These are phyloP conservation scores for Phasianus colchicus DNA, from an alignment of 2,113 vertebrate species.

Conservation along the genomic window DNA sequence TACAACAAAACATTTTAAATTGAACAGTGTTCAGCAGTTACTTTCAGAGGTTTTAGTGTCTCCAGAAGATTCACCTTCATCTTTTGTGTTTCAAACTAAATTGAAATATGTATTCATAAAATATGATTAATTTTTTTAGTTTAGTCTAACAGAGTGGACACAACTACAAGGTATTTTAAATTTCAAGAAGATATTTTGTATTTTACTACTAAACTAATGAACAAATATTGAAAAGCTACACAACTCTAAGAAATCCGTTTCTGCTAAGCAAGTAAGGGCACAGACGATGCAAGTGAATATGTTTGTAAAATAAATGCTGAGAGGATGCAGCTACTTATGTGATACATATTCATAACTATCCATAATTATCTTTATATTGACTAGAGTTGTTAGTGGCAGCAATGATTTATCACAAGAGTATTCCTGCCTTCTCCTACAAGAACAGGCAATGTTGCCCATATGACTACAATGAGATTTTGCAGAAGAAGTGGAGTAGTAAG, in stretches of 20 bases:
- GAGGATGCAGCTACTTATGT: background rate
- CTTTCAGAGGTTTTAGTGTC: background rate
- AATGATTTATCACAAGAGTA: background rate
- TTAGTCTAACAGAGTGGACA: background rate
- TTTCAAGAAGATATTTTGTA: background rate
- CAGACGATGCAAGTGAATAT: background rate
- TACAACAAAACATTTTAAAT: background rate
- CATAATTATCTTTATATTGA: background rate
- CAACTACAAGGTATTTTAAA: background rate
- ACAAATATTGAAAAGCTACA: background rate
- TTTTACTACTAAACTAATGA: background rate
- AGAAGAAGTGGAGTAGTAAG: background rate
- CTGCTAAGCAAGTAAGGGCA: background rate
- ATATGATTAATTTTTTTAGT: background rate
- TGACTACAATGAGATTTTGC: background rate
- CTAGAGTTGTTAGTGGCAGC: background rate
- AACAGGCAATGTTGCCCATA: background rate
- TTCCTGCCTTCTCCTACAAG: background rate
- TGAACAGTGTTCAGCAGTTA: background rate
- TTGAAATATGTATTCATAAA: background rate
- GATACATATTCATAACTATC: background rate
- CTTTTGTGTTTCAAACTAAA: background rate
- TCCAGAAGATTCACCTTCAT: background rate
- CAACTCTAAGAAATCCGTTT: background rate
- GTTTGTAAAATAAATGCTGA: background rate